These are phyloP conservation scores for Drosophila ezoana DNA, from an alignment of 2,888 invertebrate genomes.

Conservation along the genomic window DNA sequence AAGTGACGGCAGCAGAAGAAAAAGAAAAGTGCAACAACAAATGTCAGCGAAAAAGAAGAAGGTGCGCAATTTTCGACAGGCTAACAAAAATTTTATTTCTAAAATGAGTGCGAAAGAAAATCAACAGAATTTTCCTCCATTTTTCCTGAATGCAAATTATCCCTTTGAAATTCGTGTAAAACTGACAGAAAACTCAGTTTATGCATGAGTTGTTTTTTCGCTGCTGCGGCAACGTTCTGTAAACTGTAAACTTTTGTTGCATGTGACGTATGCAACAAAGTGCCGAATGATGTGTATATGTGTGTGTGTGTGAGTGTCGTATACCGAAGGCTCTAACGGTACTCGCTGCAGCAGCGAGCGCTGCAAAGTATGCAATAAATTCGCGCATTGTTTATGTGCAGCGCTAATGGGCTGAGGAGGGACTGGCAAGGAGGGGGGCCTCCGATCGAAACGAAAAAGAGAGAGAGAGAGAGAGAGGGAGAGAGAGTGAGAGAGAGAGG, in stretches of 20 bases:
- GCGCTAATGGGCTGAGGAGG: slow-evolving; percentile 26
- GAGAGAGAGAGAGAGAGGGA: not conserved
- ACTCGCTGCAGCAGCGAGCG: slow-evolving; percentile 62
- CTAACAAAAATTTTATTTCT: not conserved
- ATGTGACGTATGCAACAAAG: slow-evolving; percentile 76
- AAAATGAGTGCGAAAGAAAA: slow-evolving; percentile 41
- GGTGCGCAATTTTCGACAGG: slow-evolving; percentile 59
- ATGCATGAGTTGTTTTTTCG: slow-evolving; percentile 68
- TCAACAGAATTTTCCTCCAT: not conserved
- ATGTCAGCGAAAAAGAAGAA: slow-evolving; percentile 25
- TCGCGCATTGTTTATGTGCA: slow-evolving; percentile 78
- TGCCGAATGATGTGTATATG: slow-evolving; percentile 46
- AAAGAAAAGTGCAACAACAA: slow-evolving; percentile 35
- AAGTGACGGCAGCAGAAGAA: slow-evolving; percentile 12
- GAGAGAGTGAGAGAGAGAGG: slow-evolving; percentile 14
- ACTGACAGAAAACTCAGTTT: slow-evolving; percentile 54
- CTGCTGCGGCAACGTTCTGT: slow-evolving; percentile 43
- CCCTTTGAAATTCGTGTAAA: slow-evolving; percentile 22
- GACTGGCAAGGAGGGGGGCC: no score
- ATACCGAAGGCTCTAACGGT: slow-evolving; percentile 43
- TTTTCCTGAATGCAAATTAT: not conserved
- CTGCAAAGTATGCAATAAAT: slow-evolving; percentile 81
- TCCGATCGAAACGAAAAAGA: not conserved
- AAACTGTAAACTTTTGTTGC: slow-evolving; percentile 64
- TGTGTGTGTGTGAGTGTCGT: slow-evolving; percentile 20